These are phyloP conservation scores for Sebastes schlegelii DNA, from an alignment of 2,113 vertebrate genomes.

Conservation along the genomic window DNA sequence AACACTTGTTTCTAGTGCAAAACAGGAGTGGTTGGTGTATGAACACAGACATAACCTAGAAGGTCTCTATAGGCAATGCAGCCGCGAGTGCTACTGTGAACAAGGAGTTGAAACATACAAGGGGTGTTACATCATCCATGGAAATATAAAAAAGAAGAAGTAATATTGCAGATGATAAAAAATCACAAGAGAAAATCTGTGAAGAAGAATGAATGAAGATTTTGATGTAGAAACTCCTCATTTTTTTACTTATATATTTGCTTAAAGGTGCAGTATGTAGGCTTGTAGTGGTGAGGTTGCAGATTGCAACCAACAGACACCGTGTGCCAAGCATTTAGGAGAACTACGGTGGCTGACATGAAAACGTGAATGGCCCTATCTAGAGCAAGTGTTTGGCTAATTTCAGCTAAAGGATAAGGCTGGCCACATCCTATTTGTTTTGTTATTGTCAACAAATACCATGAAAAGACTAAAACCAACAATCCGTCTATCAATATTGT, in stretches of 20 bases:
- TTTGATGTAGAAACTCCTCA: too few species aligned
- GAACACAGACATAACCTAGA: constrained; percentile 16
- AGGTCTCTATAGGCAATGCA: neutral
- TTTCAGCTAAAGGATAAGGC: too few species aligned
- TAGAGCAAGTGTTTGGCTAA: too few species aligned
- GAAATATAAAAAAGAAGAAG: neutral
- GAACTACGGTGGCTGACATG: too few species aligned
- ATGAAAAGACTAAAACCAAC: neutral
- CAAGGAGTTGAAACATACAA: constrained; percentile 16
- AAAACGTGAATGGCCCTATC: too few species aligned
- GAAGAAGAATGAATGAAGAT: neutral
- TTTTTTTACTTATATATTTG: too few species aligned
- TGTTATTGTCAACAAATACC: neutral
- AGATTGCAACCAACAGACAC: too few species aligned
- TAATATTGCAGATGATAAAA: neutral
- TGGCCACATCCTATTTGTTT: neutral
- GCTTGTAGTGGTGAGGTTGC: too few species aligned
- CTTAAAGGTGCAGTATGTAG: too few species aligned
- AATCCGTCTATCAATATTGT: neutral
- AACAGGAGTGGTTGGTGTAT: neutral
- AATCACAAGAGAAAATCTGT: neutral
- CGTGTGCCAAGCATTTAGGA: too few species aligned
- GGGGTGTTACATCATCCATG: neutral
- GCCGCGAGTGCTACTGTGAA: neutral
- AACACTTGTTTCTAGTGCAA: constrained; percentile 22